Percentiles rank a stretch among this genome's conserved stretches.
Conservation (phyloP, 2,797 vertebrate genomes). For the Rhabdomys pumilio region DNA sequence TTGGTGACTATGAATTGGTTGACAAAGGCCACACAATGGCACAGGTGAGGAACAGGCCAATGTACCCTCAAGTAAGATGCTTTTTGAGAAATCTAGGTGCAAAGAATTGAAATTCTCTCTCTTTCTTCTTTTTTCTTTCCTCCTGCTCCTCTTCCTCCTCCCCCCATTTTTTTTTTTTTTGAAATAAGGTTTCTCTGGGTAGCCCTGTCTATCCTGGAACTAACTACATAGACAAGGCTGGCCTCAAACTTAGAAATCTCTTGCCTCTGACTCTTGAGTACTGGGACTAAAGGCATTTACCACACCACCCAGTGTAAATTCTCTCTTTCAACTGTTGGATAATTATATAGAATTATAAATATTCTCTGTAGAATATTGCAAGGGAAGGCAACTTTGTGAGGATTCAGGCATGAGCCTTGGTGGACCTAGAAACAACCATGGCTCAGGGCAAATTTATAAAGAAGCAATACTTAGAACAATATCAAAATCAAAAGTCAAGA, state of each 20-base stretch:
- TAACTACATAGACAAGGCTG: not conserved
- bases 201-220: not conserved
- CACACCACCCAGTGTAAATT: not conserved
- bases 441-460: not conserved
- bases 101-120: slow-evolving; percentile 33
- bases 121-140: not conserved
- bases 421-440: not conserved
- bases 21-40: not conserved
- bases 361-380: not conserved
- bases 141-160: no score
- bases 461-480: slow-evolving; percentile 8
- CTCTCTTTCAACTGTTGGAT: not conserved
- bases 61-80: not conserved
- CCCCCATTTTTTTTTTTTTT: no score
- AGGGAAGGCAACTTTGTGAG: not conserved
- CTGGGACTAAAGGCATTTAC: not conserved
- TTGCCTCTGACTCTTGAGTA: not conserved
- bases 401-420: not conserved
- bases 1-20: not conserved
- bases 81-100: not conserved
- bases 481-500: not conserved
- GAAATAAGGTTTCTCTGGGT: not conserved
- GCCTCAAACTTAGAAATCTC: not conserved
- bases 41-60: not conserved
- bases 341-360: slow-evolving; percentile 18